Base-by-base conservation (phyloP, 2,113 vertebrate species). In the Stomatorhinus ivindoensis region DNA sequence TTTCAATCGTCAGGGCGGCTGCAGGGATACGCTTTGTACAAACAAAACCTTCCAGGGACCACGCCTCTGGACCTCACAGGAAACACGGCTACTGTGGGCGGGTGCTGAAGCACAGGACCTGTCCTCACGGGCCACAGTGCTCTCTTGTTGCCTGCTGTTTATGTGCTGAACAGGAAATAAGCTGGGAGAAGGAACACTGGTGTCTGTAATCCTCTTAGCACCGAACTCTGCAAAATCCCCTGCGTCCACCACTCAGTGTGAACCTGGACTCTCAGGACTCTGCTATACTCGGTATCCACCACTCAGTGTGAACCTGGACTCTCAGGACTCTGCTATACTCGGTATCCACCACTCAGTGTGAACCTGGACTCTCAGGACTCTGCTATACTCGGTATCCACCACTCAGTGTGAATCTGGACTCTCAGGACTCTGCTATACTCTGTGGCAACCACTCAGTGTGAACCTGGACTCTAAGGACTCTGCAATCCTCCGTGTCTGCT, bases 121-220 rank as follows among this genome's bases (percentile, higher is more conserved):
- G 61, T 88, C 58, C 65, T 88, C 65, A 88, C 61, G 27, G 50
- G 47, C 46, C 61, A 88, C 87, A 65, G 27, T 11, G 87, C 24
- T 88, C 61, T 88, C 61, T 73, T 88, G 87, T 73, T 88, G 44
- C 61, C 58, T 27, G 61, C 42, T 65, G 65, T 73, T n/a, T 58
- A 88, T 42, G 48, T 44, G 44, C 42, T 46, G 87, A 69, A 69
- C 39, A 46, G 55, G 69, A 61, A 48, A 17, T n/a, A 88, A 61
- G 58, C 19, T 46, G 21, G 53, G 24, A 48, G 24, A 11, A 73
- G 39, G 11, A 76, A 55, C 87, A 88, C 89, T 88, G 89, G 89
- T 51, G 27, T 44, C 1, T 92, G 93, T 91, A 89, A 92, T 35
- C 51, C 48, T 87, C 88, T 55, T 35, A 17, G 13, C 35, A 15